phyloP scores from a whole-genome alignment of 2,888 invertebrate species.

The Orthosia cruda region DNA sequence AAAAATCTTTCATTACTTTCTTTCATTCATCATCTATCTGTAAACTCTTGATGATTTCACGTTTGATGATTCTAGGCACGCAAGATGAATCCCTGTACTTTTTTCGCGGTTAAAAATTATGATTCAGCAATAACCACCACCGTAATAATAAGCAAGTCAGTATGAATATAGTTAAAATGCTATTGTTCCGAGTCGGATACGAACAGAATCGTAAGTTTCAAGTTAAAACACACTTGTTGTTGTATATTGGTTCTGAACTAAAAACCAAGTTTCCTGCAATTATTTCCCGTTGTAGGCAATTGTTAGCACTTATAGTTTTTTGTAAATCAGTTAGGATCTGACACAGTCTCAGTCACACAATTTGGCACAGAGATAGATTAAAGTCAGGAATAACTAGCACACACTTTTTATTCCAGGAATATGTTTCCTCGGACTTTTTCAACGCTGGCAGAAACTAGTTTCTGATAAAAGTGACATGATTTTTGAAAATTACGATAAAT shows the following conservation, averaged over 20 bases:
- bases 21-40: no score
- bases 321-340: constrained; percentile 13
- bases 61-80: neutral
- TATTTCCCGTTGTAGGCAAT: constrained; percentile 34
- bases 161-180: constrained; percentile 26
- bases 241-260: constrained; percentile 35
- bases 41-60: neutral
- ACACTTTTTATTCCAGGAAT: no score
- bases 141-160: constrained; percentile 9
- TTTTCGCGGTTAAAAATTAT: neutral
- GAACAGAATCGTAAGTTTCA: constrained; percentile 24
- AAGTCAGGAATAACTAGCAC: no score
- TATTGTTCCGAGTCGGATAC: constrained; percentile 29
- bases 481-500: no score
- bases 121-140: neutral
- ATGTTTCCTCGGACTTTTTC: no score
- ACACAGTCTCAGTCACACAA: no score
- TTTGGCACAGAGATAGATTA: no score
- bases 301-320: constrained; percentile 9
- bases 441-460: no score
- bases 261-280: constrained; percentile 40
- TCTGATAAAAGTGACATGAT: no score
- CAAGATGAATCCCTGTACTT: neutral
- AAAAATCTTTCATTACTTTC: no score
- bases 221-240: constrained; percentile 44